phyloP scores from a whole-genome alignment of 2,888 invertebrate species.

The Pterobdella sp. region DNA sequence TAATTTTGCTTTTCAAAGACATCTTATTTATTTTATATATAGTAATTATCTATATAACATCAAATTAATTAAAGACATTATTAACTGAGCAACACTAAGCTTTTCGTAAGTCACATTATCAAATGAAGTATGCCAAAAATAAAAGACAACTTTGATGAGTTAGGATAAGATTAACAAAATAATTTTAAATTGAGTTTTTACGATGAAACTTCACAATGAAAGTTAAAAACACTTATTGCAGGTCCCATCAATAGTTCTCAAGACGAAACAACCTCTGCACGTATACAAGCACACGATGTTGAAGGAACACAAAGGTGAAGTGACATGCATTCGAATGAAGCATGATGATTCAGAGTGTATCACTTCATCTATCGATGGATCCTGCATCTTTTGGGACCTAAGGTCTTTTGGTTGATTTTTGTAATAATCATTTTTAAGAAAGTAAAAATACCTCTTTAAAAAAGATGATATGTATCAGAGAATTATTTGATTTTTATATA shows the following conservation, averaged over 20 bases:
- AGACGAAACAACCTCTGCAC: slow-evolving; percentile 7
- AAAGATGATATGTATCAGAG: no score
- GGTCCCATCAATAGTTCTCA: no score
- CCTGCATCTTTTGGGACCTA: slow-evolving; percentile 86
- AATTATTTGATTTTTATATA: no score
- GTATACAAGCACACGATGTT: slow-evolving; percentile 57
- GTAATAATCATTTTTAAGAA: no score
- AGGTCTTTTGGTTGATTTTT: slow-evolving; percentile 29
- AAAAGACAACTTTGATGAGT: no score
- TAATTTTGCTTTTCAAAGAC: neutral
- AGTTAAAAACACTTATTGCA: neutral
- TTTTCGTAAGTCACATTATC: no score
- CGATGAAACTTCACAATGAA: neutral
- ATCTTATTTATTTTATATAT: neutral
- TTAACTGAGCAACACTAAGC: no score
- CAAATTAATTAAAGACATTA: neutral
- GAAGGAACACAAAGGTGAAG: slow-evolving; percentile 82
- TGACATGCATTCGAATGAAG: slow-evolving; percentile 72
- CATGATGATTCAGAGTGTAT: slow-evolving; percentile 71
- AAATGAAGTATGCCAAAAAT: no score
- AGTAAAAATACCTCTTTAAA: no score
- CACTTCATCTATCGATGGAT: slow-evolving; percentile 82
- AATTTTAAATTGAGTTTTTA: neutral
- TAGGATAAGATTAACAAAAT: no score
- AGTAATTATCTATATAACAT: neutral